These are phyloP conservation scores for Tadarida brasiliensis DNA, from an alignment of 2,797 vertebrate species.

Conservation along the genomic window DNA sequence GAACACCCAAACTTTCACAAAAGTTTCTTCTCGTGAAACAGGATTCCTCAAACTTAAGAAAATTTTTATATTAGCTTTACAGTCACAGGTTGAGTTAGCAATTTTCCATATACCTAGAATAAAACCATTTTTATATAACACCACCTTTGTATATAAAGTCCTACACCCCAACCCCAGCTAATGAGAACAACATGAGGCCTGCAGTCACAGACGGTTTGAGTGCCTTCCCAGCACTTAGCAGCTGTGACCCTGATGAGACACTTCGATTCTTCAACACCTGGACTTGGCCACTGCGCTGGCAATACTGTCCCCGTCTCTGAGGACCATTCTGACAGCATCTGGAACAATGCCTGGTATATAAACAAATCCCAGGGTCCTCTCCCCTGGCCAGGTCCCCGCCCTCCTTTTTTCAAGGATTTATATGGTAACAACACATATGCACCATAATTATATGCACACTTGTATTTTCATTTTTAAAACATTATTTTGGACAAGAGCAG, in stretches of 20 bases:
- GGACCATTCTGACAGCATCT: background rate
- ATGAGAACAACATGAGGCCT: background rate
- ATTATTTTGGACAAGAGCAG: background rate
- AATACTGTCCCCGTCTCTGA: background rate
- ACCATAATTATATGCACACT: background rate
- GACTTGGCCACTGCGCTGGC: background rate
- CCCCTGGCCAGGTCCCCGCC: background rate
- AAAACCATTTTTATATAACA: background rate
- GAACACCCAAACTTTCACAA: background rate
- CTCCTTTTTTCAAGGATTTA: background rate
- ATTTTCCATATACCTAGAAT: background rate
- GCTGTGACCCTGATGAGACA: background rate
- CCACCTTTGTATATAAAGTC: background rate
- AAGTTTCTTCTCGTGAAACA: background rate
- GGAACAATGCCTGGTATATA: background rate
- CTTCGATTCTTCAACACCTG: background rate
- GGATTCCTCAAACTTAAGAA: background rate
- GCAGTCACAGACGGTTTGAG: background rate
- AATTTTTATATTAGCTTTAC: background rate
- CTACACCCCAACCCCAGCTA: background rate
- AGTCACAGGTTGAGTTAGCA: background rate
- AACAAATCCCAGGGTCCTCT: background rate
- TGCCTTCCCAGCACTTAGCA: background rate
- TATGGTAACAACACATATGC: background rate
- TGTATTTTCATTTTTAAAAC: constrained; percentile 47